These are phyloP conservation scores for Rotaria macrura DNA, from an alignment of 2,888 invertebrate species.

Conservation along the genomic window DNA sequence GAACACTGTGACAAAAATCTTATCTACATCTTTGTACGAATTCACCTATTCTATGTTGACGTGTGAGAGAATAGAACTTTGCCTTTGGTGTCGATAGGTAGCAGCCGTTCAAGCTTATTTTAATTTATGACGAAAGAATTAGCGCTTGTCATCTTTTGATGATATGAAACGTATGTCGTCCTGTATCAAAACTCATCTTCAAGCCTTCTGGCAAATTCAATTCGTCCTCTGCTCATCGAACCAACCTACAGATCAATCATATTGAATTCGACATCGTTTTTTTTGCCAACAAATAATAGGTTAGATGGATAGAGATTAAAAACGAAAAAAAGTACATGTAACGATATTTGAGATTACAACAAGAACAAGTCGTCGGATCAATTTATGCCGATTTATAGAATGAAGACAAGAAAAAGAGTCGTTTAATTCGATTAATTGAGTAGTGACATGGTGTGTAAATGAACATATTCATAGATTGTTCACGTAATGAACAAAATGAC, in stretches of 20 bases:
- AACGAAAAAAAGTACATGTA: neutral
- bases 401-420: neutral
- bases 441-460: neutral
- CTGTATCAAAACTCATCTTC: neutral
- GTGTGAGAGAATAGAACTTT: neutral
- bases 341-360: neutral
- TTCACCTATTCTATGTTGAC: neutral
- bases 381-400: neutral
- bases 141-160: neutral
- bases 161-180: neutral
- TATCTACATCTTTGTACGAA: neutral
- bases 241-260: neutral
- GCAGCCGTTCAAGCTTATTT: constrained; percentile 18
- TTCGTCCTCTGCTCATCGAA: neutral
- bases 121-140: neutral
- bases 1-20: neutral
- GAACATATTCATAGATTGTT: neutral
- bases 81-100: neutral
- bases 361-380: neutral
- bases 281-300: neutral
- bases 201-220: neutral
- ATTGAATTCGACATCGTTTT: neutral
- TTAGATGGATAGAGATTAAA: no score
- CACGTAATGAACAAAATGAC: neutral
- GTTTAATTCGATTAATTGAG: constrained; percentile 1